These are phyloP conservation scores for Neogobius melanostomus DNA, from an alignment of 2,113 vertebrate genomes.

Conservation along the genomic window DNA sequence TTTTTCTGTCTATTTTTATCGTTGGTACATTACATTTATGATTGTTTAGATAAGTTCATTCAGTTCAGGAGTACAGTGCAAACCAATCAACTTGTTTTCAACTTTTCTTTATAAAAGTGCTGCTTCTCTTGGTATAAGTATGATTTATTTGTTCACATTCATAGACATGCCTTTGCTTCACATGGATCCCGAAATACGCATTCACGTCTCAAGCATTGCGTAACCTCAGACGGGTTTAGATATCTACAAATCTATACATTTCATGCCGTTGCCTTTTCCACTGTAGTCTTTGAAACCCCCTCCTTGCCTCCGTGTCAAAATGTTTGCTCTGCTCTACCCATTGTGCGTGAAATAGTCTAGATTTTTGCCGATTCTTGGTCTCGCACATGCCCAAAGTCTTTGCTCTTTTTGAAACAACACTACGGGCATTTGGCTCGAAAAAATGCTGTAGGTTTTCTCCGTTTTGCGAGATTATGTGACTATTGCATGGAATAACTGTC, in stretches of 20 bases:
- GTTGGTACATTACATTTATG: not conserved
- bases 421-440: not conserved
- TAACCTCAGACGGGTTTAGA: not conserved
- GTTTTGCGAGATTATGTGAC: too few species aligned
- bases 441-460: too few species aligned
- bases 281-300: not conserved
- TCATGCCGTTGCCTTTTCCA: not conserved
- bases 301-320: not conserved
- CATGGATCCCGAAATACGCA: not conserved
- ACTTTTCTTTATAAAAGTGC: too few species aligned
- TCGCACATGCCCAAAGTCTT: not conserved
- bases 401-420: not conserved
- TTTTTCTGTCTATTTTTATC: not conserved
- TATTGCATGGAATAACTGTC: too few species aligned
- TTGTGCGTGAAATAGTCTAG: conserved; percentile 6
- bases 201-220: not conserved
- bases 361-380: not conserved
- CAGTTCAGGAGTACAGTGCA: too few species aligned
- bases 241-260: not conserved
- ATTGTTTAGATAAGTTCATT: too few species aligned
- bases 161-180: not conserved
- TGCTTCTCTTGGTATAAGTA: too few species aligned
- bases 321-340: not conserved
- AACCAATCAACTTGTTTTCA: too few species aligned
- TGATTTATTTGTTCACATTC: too few species aligned